These are phyloP conservation scores for Apotomis turbidana DNA, from an alignment of 2,888 invertebrate genomes.

Conservation along the genomic window DNA sequence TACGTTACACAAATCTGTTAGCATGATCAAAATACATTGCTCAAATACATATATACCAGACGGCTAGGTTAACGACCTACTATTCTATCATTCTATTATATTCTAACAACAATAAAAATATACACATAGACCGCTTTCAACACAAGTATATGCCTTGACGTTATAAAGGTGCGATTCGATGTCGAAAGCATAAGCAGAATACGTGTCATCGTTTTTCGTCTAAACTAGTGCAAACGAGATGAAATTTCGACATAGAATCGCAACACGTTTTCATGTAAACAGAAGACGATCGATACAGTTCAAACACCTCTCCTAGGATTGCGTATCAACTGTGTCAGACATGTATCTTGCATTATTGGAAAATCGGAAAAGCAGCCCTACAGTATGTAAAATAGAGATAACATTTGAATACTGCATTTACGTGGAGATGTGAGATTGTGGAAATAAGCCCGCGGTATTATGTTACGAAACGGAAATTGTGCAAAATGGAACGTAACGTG, in stretches of 20 bases:
- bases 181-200: constrained; percentile 3
- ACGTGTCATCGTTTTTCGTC: constrained; percentile 2
- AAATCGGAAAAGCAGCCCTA: constrained; percentile 7
- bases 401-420: not conserved
- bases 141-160: not conserved
- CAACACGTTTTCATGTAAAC: constrained; percentile 39
- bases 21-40: constrained; percentile 11
- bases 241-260: constrained; percentile 25
- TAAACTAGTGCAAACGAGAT: constrained; percentile 13
- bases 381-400: not conserved
- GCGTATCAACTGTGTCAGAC: constrained; percentile 11
- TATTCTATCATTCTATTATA: not conserved
- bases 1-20: constrained; percentile 19
- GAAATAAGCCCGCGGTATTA: constrained; percentile 13
- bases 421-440: not conserved
- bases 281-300: constrained; percentile 40
- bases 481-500: constrained; percentile 37
- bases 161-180: constrained; percentile 1
- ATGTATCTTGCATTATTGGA: not conserved
- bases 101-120: constrained; percentile 13
- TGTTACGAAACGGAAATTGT: constrained; percentile 36
- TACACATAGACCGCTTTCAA: not conserved
- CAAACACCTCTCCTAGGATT: constrained; percentile 37
- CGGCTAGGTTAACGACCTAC: constrained; percentile 2
- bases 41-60: constrained; percentile 2